Evolutionary conservation across 1,140 invertebrate genomes (phyloP), one percentile per base, ranked within the genome.

Genomic region (Stegodyphus mimosarum): DNA sequence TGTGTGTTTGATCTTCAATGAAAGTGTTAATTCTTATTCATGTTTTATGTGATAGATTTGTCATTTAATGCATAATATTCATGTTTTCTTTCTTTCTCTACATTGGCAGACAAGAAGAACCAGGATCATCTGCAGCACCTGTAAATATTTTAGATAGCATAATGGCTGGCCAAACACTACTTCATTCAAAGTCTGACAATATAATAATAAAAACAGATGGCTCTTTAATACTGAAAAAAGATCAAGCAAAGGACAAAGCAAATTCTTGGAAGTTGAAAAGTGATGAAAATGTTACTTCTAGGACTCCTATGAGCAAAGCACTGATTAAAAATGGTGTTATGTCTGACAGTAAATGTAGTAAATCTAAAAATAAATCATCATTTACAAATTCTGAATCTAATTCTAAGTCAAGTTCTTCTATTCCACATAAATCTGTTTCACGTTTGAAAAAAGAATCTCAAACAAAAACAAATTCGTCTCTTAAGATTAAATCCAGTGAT

Each of bases 91-190:
- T 60, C 55, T 60, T 15, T 60, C 33, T 33, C 1, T 33, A 33
- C 33, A 33, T 33, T 49, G 33, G 6, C 48, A 50, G 71, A n/a
- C 50, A n/a, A 11, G 50, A 52, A 13, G 11, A 15, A 53, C n/a
- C 7, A 7, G 11, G 10, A 17, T 67, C 64, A 15, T 67, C 6
- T 67, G 1, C 64, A 7, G 33, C 72, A 67, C 18, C 72, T 17
- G 7, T 76, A 50, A 75, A 83, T 50, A 6, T 83, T 6, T 53
- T 83, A 13, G 81, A 83, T 49, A 83, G 51, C 50, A 83, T 83
- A n/a, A 48, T 83, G n/a, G 81, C 81, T 49, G 71, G 81, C 49
- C 81, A 83, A 69, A 70, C 63, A 75, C 10, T 83, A 1, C 81
- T 83, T 15, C 71, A 83, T 55, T 33, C 72, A 7, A 74, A 75